Evolutionary conservation across 2,113 vertebrate species (phyloP).

Genomic region (Leiothrix lutea): DNA sequence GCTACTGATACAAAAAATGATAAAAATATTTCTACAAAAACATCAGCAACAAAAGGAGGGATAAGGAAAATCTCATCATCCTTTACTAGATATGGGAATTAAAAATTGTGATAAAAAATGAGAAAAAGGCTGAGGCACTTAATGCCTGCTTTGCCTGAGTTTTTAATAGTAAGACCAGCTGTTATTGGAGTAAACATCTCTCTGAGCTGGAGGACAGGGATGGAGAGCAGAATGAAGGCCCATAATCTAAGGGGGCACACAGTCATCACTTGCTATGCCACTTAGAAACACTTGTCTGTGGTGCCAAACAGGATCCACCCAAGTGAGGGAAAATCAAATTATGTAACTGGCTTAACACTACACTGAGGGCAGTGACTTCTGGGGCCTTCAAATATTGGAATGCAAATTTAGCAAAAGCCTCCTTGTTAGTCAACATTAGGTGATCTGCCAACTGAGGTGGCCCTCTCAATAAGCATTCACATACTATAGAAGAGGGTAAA

Average conservation of each 20-base stretch:
- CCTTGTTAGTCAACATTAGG: not conserved
- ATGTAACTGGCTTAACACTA: not conserved
- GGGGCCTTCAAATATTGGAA: not conserved
- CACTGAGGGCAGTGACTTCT: not conserved
- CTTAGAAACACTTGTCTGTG: not conserved
- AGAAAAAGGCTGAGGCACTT: not conserved
- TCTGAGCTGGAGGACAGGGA: not conserved
- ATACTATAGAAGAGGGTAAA: not conserved
- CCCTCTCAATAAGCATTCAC: not conserved
- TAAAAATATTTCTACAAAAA: not conserved
- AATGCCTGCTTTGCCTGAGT: not conserved
- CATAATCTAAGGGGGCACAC: rapidly evolving
- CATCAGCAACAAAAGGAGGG: not conserved
- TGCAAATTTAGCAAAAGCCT: not conserved
- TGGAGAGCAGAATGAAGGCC: not conserved
- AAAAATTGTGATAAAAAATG: not conserved
- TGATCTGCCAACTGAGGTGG: not conserved
- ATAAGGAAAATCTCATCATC: not conserved
- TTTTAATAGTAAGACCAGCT: not conserved
- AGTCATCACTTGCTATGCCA: not conserved
- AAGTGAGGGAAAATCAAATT: not conserved
- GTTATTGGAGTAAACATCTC: not conserved
- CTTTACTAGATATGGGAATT: not conserved
- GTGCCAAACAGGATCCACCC: not conserved
- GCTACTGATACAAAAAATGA: not conserved